Evolutionary conservation across 2,888 invertebrate species (phyloP).

Genomic region (Stictocephala bisonia): DNA sequence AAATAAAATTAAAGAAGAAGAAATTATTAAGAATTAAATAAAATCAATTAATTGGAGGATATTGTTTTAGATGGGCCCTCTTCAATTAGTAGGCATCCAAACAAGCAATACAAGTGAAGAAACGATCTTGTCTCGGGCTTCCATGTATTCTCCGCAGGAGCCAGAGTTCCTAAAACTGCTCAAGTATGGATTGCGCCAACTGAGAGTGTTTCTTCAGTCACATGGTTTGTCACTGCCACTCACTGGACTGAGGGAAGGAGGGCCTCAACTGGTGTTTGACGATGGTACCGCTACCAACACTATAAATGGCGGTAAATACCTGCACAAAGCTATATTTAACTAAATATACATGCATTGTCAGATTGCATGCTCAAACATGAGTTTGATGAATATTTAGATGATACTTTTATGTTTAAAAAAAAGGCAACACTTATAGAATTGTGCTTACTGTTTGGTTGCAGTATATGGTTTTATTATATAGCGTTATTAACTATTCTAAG

Average conservation of each 20-base stretch:
- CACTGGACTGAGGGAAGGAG: not conserved
- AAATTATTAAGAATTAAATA: too few relatives aligned
- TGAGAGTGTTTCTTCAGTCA: not conserved
- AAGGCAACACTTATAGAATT: too few relatives aligned
- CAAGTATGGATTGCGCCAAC: conserved; percentile 21
- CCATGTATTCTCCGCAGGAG: not conserved
- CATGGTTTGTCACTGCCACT: conserved; percentile 24
- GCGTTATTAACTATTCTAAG: too few relatives aligned
- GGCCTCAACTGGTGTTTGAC: conserved; percentile 5
- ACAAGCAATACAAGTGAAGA: not conserved
- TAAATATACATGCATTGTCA: too few relatives aligned
- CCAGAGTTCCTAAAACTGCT: conserved; percentile 7
- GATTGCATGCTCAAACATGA: too few relatives aligned
- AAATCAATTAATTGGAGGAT: too few relatives aligned
- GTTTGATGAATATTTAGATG: too few relatives aligned
- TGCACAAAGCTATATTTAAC: too few relatives aligned
- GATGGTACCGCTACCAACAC: not conserved
- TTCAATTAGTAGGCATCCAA: conserved; percentile 10
- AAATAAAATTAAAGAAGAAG: too few relatives aligned
- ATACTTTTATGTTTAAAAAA: too few relatives aligned
- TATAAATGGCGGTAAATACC: not conserved
- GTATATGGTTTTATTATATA: too few relatives aligned
- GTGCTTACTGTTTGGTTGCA: too few relatives aligned
- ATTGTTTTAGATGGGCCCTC: conserved; percentile 26
- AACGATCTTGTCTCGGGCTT: not conserved